A percentile compares a stretch with the other conserved stretches of the same genome.
Evolutionary conservation across 2,888 invertebrate species (phyloP).

Genomic region (Pelosia muscerda): DNA sequence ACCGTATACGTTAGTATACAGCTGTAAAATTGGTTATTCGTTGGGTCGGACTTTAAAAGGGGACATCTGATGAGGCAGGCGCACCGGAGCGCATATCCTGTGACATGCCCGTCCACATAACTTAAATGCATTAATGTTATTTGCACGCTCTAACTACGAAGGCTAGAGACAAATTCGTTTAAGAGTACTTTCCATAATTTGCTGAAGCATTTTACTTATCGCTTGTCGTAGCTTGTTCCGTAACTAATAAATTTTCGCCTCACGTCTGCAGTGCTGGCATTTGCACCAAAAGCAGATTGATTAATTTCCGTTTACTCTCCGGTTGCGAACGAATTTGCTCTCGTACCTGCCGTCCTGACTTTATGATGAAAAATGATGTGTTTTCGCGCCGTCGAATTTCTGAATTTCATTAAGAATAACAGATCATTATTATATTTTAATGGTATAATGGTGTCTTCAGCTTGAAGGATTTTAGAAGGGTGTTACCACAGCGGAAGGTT

Average conservation of each 20-base stretch:
- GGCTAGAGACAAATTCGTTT: slow-evolving; percentile 31
- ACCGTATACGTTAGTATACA: slow-evolving; percentile 74
- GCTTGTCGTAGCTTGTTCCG: slow-evolving; percentile 34
- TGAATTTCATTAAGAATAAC: slow-evolving; percentile 38
- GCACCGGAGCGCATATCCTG: slow-evolving; percentile 81
- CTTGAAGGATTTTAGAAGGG: slow-evolving; percentile 47
- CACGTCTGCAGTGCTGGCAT: slow-evolving; percentile 51
- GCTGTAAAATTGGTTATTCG: slow-evolving; percentile 75
- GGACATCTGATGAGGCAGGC: slow-evolving; percentile 74
- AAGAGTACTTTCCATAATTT: slow-evolving; percentile 28
- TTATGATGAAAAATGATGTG: slow-evolving; percentile 49
- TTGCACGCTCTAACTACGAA: slow-evolving; percentile 46
- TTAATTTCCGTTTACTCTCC: slow-evolving; percentile 70
- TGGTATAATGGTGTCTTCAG: slow-evolving; percentile 36
- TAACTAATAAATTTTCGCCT: slow-evolving; percentile 44
- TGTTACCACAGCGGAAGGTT: slow-evolving; percentile 44
- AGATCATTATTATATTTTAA: slow-evolving; percentile 30
- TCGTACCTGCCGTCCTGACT: slow-evolving; percentile 45
- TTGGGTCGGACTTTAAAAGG: slow-evolving; percentile 74
- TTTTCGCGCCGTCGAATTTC: slow-evolving; percentile 38
- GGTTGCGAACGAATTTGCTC: slow-evolving; percentile 54
- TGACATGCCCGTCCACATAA: slow-evolving; percentile 67
- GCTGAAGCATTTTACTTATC: slow-evolving; percentile 30
- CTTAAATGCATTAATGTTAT: slow-evolving; percentile 60
- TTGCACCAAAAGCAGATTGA: slow-evolving; percentile 63